These are phyloP conservation scores for Mesocentrotus franciscanus DNA, from an alignment of 53 echinoderm and acorn worm species.

Conservation along the genomic window DNA sequence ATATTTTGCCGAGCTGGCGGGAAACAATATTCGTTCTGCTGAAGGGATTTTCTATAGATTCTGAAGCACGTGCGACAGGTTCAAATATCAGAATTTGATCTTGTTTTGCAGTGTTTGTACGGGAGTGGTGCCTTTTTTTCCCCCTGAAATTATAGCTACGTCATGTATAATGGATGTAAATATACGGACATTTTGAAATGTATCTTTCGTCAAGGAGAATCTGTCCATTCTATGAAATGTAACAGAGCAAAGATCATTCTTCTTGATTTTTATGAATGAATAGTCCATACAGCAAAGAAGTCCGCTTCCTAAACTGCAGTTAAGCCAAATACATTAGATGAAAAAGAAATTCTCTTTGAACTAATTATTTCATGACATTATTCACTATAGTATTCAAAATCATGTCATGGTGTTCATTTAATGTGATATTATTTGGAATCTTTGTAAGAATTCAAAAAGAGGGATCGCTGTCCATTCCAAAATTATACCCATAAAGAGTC, in stretches of 20 bases:
- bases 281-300: not conserved
- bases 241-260: not conserved
- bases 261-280: not conserved
- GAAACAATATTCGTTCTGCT: slow-evolving; percentile 45
- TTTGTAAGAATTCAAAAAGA: no score
- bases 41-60: slow-evolving; percentile 41
- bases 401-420: no score
- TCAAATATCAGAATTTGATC: slow-evolving; percentile 48
- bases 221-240: not conserved
- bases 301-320: no score
- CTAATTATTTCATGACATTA: no score
- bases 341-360: no score
- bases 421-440: no score
- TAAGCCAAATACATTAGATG: no score
- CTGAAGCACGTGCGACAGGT: slow-evolving; percentile 25
- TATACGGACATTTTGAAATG: slow-evolving; percentile 3
- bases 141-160: not conserved
- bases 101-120: slow-evolving; percentile 52
- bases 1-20: slow-evolving; percentile 6
- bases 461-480: not conserved
- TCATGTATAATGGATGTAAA: slow-evolving; percentile 19
- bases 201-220: not conserved
- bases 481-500: not conserved
- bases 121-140: slow-evolving; percentile 9
- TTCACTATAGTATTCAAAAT: no score